Evolutionary conservation across 2,113 vertebrate genomes (phyloP), one percentile per base, ranked within the genome.

Genomic region (Archocentrus centrarchus): DNA sequence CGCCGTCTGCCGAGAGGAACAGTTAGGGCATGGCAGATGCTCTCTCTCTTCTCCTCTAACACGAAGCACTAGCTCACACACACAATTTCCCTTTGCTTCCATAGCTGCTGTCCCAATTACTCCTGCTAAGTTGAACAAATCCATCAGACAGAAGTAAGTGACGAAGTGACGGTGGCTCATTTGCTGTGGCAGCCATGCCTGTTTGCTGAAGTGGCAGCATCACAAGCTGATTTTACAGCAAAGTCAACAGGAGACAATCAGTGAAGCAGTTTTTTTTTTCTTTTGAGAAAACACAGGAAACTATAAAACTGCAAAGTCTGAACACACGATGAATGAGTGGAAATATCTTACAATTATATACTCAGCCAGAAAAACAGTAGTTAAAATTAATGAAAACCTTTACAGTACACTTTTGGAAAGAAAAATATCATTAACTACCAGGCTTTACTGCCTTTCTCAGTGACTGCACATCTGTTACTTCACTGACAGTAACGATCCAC

Each of bases 71-170:
- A 59, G 35, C 37, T 77, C 79, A 41, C 64, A 18, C 77, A 83
- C 81, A 64, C 70, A 68, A 39, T 63, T 66, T 37, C 14, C 84
- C 15, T 2, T 53, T 63, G 20, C 75, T 35, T 75, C 76, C 32
- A 22, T 70, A 57, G 66, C 60, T 44, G 83, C 86, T 9, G n/a
- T 44, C 88, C 68, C 15, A 11, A 80, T 83, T 75, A 79, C 77
- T 82, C 59, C 57, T 2, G 64, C 84, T 73, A 60, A 85, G 70
- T 83, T 87, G 53, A 88, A 79, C 87, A 88, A 83, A 88, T 87
- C 68, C 90, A 87, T 89, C 85, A 85, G 27, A 70, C 59, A 77
- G 60, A 59, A 27, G 83, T 27, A 75, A 80, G 61, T n/a, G 57
- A 79, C 20, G 79, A 75, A 84, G 77, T 39, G 78, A 89, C 27